A percentile compares a stretch with the other conserved stretches of the same genome.
phyloP scores from a whole-genome alignment of 2,888 invertebrate species.

The Cantharis flavilabris region DNA sequence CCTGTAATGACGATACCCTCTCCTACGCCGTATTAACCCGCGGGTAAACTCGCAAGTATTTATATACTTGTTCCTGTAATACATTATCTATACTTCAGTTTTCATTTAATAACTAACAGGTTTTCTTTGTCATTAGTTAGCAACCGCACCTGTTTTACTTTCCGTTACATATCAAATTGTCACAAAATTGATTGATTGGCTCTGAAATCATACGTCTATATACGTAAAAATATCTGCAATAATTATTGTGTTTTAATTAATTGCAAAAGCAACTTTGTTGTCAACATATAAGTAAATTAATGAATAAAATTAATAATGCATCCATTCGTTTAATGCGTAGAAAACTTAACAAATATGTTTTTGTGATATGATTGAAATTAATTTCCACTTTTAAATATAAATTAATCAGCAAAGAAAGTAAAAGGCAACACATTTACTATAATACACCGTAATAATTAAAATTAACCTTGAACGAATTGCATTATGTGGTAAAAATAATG shows the following conservation, averaged over 20 bases:
- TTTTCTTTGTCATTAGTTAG: constrained; percentile 24
- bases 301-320: not conserved
- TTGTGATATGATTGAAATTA: not conserved
- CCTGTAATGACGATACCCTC: constrained; percentile 37
- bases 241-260: not conserved
- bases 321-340: not conserved
- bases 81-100: constrained; percentile 27
- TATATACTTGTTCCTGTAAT: constrained; percentile 30
- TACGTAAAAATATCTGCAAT: not conserved
- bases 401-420: not conserved
- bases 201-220: constrained; percentile 20
- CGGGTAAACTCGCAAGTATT: constrained; percentile 30
- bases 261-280: not conserved
- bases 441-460: not conserved
- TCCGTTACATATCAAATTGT: constrained; percentile 27
- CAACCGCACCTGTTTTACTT: constrained; percentile 29
- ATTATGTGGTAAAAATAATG: not conserved
- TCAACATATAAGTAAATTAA: not conserved
- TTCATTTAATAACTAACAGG: constrained; percentile 29
- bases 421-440: not conserved
- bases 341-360: not conserved
- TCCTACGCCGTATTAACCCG: constrained; percentile 36
- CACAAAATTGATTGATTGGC: constrained; percentile 27
- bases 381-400: not conserved
- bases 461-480: not conserved